Base-by-base conservation (phyloP, 2,113 vertebrate species). In the Hyaena hyaena region DNA sequence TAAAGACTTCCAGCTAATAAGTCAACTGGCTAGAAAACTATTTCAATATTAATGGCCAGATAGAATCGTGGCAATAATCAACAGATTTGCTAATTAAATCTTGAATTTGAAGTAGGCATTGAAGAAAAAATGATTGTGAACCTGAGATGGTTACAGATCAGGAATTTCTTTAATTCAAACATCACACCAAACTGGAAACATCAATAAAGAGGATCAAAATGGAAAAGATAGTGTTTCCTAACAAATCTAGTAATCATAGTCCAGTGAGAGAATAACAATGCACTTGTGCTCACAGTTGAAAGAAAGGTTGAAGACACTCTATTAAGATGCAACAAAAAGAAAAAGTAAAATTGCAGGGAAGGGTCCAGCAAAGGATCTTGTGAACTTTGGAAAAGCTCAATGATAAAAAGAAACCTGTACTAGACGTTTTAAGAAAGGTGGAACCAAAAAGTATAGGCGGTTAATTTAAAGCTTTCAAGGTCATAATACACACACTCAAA, bases 81-180 rank as follows among this genome's bases (percentile, higher is more conserved):
- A 83, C n/a, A 73, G 10, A 33, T 48, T 96, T 96, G 16, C 53
- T 74, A 71, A 73, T 89, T 88, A 83, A 83, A 83, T 87, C 96
- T 71, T 95, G 23, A 93, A 93, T 93, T 65, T 92, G 45, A 97
- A 80, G 15, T 85, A 94, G 74, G 16, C 81, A 79, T 84, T 96
- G 95, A 68, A 92, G 48, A 45, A 92, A 93, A 53, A 93, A 69
- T 12, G 14, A 94, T 19, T 80, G 10, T 84, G 39, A 96, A 89
- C 45, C 7, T 74, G 21, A 96, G 92, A 82, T 28, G 84, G n/a
- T 74, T 86, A 96, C 39, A 93, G 83, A 83, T 90, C 50, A 79
- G 73, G 84, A 96, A 83, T 66, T 92, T 92, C 69, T 88, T 89
- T 95, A 89, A 97, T 96, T 95, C 76, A 96, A 97, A 97, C 97